Evolutionary conservation across 2,888 invertebrate genomes (phyloP), one percentile per base, ranked within the genome.

Genomic region (Caenorhabditis imperialis): DNA sequence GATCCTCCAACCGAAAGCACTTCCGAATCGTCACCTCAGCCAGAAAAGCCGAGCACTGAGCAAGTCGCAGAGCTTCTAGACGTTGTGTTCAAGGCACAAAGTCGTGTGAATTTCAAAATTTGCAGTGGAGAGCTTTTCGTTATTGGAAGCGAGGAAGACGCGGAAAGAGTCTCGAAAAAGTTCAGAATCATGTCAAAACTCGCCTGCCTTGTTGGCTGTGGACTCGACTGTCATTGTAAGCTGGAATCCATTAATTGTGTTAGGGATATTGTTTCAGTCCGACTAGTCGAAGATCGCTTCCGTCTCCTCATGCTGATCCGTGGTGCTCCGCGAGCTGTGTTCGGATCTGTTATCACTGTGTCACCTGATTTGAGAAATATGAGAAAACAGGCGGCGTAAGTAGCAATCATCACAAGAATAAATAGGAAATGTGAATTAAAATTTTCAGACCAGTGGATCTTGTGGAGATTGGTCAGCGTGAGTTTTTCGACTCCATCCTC

Each of bases 211-310:
- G 53, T 62, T 10, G 62, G 62, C 18, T 62, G 62, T 62, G 53
- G 62, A 14, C 20, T 51, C 7, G 62, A 61, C 14, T 51, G 61
- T 38, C 61, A 61, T 18, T 53, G 53, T 62, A 8, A 53, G 33
- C 3, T 1, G n/a, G 8, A 33, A 12, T 33, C 2, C 3, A 12
- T 44, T n/a, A 27, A 30, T 30, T 30, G 30, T 30, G 6, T 30
- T 30, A 6, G 7, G 30, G 30, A 6, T 30, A 7, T 30, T 30
- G 14, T 47, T 47, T 2, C 27, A 62, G 62, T 62, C 20, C 53
- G 62, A 16, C 8, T 62, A 25, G n/a, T 27, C 20, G 7, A 27
- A 2, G 18, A 27, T 10, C 10, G 45, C 4, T 62, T 45, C 10
- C 22, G 12, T 2, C 37, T 62, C n/a, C 5, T 53, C 16, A 62